Evolutionary conservation across 2,113 vertebrate species (phyloP).

Genomic region (Apteryx mantelli): DNA sequence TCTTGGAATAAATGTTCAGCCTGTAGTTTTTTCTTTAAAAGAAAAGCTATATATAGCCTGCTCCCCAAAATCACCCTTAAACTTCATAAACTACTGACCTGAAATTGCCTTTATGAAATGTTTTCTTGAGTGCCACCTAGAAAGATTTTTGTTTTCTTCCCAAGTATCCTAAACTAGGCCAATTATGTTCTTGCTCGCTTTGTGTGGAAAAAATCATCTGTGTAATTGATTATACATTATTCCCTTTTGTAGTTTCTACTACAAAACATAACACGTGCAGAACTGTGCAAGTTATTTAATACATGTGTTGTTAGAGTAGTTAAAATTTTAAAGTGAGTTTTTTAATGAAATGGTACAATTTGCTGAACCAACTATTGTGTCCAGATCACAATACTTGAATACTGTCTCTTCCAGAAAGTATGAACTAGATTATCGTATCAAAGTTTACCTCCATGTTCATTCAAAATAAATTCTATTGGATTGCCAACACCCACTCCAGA

Average conservation of each 20-base stretch:
- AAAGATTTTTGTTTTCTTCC: background rate
- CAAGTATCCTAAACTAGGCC: background rate
- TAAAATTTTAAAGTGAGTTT: background rate
- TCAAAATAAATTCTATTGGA: conserved; percentile 88
- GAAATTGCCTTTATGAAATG: background rate
- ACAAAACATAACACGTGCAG: background rate
- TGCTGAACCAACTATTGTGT: background rate
- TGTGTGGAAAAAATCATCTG: background rate
- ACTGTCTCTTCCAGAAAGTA: background rate
- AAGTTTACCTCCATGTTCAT: conserved; percentile 84
- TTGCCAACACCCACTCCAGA: conserved; percentile 87
- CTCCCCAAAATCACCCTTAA: background rate
- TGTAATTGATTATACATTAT: background rate
- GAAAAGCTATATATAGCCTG: background rate
- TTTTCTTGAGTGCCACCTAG: background rate
- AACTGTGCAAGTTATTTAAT: background rate
- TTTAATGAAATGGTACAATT: background rate
- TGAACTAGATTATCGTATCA: background rate
- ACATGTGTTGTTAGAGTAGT: background rate
- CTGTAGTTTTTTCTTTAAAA: background rate
- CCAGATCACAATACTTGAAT: background rate
- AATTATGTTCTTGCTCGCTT: background rate
- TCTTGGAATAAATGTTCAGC: background rate
- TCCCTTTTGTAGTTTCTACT: background rate
- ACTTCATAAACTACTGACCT: background rate